Evolutionary conservation across 2,888 invertebrate species (phyloP), one percentile per base, ranked within the genome.

Genomic region (Erebia aethiops): DNA sequence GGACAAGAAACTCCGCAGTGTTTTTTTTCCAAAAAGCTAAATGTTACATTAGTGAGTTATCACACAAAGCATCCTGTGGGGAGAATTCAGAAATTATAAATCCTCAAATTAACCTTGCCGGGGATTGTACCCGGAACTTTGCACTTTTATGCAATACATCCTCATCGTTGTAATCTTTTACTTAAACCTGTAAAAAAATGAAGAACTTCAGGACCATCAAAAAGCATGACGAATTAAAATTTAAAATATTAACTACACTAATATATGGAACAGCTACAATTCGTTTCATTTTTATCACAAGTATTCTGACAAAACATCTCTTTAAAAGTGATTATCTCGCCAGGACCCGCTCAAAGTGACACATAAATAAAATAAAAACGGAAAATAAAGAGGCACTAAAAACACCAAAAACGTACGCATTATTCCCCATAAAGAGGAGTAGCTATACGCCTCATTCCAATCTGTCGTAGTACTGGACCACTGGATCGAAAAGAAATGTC

Each of bases 241-340:
- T 62, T 49, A 21, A 62, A 49, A 26, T 41, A 35, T 58, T 43
- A 49, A 26, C 14, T 43, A 9, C 46, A n/a, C 10, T 16, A 16
- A 26, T 26, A 18, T 54, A 56, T 43, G 18, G n/a, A 43, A 56
- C 54, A 56, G 41, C 21, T 35, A 67, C 67, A 61, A 67, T 60
- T 52, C 60, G 61, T 67, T 49, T 49, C 62, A 62, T 18, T 21
- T 46, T 62, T 62, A 62, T 62, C 49, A 26, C 62, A 21, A 21
- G 62, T 21, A 14, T 14, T 67, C 58, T 67, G 58, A 58, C 67
- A 67, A 56, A 21, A 66, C 69, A 66, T 63, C 64, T 68, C 56
- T 67, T 73, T 63, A 73, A 71, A 52, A 72, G 61, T 66, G 69
- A 73, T 73, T 73, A 73, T 70, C 56, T 26, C 65, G 61, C 64